phyloP scores from a whole-genome alignment of 2,113 vertebrate species.

The Lasiurus borealis region DNA sequence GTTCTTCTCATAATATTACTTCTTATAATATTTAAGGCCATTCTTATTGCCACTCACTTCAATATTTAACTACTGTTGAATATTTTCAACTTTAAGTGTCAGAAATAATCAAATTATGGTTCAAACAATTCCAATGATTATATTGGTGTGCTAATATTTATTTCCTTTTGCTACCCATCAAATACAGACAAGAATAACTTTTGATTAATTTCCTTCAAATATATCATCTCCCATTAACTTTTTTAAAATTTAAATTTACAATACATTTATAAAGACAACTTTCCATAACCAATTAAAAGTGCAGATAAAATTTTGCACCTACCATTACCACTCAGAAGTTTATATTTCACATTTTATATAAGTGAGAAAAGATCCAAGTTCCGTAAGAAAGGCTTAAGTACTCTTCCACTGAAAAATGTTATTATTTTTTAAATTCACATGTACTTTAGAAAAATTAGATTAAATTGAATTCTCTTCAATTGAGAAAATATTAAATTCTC shows the following conservation, averaged over 20 bases:
- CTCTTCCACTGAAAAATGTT: not conserved
- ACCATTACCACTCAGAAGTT: not conserved
- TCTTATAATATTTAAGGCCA: not conserved
- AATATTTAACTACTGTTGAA: not conserved
- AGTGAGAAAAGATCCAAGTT: not conserved
- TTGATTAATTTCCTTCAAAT: slow-evolving; percentile 5
- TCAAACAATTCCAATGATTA: not conserved
- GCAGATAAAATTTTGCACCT: not conserved
- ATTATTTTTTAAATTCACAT: not conserved
- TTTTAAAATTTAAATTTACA: slow-evolving; percentile 32
- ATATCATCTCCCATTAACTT: not conserved
- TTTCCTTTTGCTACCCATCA: not conserved
- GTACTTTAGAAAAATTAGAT: not conserved
- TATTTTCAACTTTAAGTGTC: not conserved
- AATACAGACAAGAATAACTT: not conserved
- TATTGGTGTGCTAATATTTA: not conserved
- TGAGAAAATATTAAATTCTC: slow-evolving; percentile 1
- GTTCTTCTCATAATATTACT: not conserved
- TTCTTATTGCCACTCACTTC: not conserved
- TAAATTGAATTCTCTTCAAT: not conserved
- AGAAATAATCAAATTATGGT: not conserved
- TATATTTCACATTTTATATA: not conserved
- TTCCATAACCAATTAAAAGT: not conserved
- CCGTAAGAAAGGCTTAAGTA: not conserved
- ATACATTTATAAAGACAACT: not conserved